phyloP scores from a whole-genome alignment of 2,888 invertebrate species.

The Gastracanthus pulcherrimus region DNA sequence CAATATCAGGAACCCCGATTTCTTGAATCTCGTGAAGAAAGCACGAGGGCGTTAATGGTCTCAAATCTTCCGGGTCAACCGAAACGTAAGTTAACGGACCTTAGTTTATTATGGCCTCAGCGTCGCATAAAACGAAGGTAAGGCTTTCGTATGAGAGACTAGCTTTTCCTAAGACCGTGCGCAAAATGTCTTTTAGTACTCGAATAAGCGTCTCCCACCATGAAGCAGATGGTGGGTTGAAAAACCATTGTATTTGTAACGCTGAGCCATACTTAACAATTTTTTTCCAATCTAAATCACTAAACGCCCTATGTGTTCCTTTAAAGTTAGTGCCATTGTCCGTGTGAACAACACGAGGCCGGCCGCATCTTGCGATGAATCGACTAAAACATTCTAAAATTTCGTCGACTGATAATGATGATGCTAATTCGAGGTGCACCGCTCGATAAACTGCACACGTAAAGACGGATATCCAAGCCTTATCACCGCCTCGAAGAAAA shows the following conservation, averaged over 20 bases:
- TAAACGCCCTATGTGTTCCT: constrained; percentile 64
- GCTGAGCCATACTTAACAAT: constrained; percentile 58
- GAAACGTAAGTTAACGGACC: constrained; percentile 68
- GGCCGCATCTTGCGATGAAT: constrained; percentile 69
- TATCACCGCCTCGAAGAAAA: constrained; percentile 58
- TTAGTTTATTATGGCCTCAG: constrained; percentile 70
- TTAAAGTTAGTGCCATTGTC: constrained; percentile 75
- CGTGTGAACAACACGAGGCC: constrained; percentile 65
- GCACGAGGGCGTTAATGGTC: neutral
- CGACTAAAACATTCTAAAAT: constrained; percentile 68
- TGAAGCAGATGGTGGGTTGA: constrained; percentile 73
- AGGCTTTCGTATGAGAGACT: constrained; percentile 66
- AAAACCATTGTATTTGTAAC: constrained; percentile 65
- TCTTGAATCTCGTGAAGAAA: neutral
- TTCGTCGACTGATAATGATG: constrained; percentile 54
- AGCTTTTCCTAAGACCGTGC: constrained; percentile 69
- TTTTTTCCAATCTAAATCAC: constrained; percentile 62
- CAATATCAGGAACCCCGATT: neutral
- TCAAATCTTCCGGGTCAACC: constrained; percentile 57
- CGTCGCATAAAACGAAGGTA: constrained; percentile 65
- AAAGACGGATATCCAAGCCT: constrained; percentile 68
- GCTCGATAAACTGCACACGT: constrained; percentile 70
- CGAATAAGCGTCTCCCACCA: constrained; percentile 75
- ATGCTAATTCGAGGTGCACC: constrained; percentile 1
- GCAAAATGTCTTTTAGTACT: constrained; percentile 70